Conservation (phyloP, 2,113 vertebrate genomes). For the Passerina amoena region DNA sequence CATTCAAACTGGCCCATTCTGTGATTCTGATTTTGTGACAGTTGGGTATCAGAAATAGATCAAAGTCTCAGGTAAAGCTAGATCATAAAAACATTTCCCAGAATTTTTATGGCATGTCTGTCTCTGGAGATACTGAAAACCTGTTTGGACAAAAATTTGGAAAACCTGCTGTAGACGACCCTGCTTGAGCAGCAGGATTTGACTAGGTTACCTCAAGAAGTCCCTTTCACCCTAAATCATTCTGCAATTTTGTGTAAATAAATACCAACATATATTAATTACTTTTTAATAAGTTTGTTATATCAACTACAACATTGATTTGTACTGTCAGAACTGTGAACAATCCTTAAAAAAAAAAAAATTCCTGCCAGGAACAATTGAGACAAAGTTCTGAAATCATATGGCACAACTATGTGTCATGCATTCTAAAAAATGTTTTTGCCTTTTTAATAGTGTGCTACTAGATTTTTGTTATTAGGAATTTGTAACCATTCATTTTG, state of each 20-base stretch:
- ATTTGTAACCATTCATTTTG: neutral
- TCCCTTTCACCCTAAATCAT: neutral
- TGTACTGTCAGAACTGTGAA: neutral
- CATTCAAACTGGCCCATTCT: neutral
- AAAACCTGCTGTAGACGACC: neutral
- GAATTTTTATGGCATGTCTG: neutral
- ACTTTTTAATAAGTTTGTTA: neutral
- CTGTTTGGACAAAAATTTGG: neutral
- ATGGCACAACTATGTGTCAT: neutral
- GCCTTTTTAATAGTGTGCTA: neutral
- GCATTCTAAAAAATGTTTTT: neutral
- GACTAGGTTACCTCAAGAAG: neutral
- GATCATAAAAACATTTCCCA: accelerated
- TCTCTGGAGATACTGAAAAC: neutral
- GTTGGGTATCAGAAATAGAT: neutral
- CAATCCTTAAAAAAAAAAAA: neutral
- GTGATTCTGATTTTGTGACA: neutral
- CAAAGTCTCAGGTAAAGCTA: neutral
- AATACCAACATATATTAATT: neutral
- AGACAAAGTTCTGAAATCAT: neutral
- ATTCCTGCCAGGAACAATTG: neutral
- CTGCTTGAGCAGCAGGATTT: neutral
- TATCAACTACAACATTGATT: neutral
- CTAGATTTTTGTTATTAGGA: neutral
- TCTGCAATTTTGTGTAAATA: neutral